Evolutionary conservation across 1,140 invertebrate genomes (phyloP).

Genomic region (Carcinoscorpius rotundicauda): DNA sequence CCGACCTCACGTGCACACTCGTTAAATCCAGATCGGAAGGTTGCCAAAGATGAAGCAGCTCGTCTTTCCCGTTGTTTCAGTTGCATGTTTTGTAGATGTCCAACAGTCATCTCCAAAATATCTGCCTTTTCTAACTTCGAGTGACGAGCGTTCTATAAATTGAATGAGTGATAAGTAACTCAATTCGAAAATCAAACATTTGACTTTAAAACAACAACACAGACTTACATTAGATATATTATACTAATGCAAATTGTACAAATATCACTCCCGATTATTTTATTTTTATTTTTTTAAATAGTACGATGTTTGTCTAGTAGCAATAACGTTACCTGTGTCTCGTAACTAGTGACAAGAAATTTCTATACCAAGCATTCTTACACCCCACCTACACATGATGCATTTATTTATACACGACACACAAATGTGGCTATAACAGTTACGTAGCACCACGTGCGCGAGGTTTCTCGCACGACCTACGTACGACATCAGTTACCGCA

Average conservation of each 20-base stretch:
- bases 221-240: neutral
- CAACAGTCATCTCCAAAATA: slow-evolving; percentile 86
- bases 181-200: neutral
- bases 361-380: too few species aligned
- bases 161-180: slow-evolving; percentile 2
- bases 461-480: too few species aligned
- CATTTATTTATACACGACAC: too few species aligned
- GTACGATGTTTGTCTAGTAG: too few species aligned
- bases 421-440: too few species aligned
- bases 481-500: too few species aligned
- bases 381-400: too few species aligned
- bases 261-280: neutral
- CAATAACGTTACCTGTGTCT: too few species aligned
- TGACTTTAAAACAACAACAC: neutral
- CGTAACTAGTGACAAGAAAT: too few species aligned
- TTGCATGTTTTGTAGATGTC: slow-evolving; percentile 75
- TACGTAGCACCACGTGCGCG: too few species aligned
- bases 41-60: too few species aligned
- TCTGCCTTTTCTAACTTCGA: slow-evolving; percentile 93
- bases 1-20: slow-evolving; percentile 76
- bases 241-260: slow-evolving; percentile 7
- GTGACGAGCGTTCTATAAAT: slow-evolving; percentile 26
- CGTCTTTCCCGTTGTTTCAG: slow-evolving; percentile 35
- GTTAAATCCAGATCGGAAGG: slow-evolving; percentile 50
- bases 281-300: neutral